Conservation (phyloP, 1,140 invertebrate species). For the Physella acuta region DNA sequence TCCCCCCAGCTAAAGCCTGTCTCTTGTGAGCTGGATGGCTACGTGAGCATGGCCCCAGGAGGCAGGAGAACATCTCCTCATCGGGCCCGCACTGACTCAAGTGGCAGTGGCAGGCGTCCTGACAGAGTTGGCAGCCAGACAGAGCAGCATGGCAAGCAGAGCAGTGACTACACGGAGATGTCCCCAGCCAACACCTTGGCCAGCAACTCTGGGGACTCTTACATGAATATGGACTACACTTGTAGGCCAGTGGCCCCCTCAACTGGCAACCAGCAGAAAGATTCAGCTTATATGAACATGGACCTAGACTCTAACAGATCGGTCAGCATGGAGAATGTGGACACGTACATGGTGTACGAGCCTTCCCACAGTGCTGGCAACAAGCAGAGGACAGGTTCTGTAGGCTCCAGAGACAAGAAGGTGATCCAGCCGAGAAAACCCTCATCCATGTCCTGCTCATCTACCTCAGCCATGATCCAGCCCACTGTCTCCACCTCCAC, state of each 20-base stretch:
- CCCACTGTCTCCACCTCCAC: not conserved
- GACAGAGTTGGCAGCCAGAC: constrained; percentile 18
- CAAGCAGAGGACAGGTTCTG: constrained; percentile 23
- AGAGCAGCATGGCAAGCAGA: not conserved
- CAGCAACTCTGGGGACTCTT: not conserved
- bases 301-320: constrained; percentile 9
- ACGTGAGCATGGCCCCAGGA: constrained; percentile 47
- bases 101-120: constrained; percentile 13
- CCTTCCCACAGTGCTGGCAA: constrained; percentile 13
- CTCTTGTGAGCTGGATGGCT: constrained; percentile 33
- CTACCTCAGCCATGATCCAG: not conserved
- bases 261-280: not conserved
- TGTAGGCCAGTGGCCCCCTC: not conserved
- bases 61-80: constrained; percentile 21
- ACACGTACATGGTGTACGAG: constrained; percentile 31
- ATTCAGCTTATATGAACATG: constrained; percentile 22
- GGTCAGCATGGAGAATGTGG: constrained; percentile 27
- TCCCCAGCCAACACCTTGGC: constrained; percentile 11
- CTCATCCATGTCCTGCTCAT: constrained; percentile 3
- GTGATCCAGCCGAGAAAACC: constrained; percentile 12
- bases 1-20: constrained; percentile 28
- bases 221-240: constrained; percentile 21
- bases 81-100: constrained; percentile 11
- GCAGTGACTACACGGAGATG: constrained; percentile 23
- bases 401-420: constrained; percentile 22